Base-by-base conservation (phyloP, 37 sponge, comb jelly and placozoan genomes). In the Haliclona indistincta region DNA sequence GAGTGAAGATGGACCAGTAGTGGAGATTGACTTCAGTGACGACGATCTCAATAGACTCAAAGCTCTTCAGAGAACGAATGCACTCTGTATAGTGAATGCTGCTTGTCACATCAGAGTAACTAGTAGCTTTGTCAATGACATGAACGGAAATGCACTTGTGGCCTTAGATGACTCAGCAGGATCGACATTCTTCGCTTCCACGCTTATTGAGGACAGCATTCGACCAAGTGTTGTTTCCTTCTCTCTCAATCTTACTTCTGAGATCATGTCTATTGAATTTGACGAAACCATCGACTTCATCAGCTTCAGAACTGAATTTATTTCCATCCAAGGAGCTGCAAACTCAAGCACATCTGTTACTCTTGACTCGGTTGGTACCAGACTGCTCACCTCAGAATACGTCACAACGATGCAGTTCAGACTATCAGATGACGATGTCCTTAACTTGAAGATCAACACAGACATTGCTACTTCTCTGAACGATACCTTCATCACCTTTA, bases 281-380 rank as follows among this genome's bases (percentile, higher is more conserved):
- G 89, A 95, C 74, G 96, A 95, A 55, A 88, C 88, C 25, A 79
- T 95, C 42, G 89, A 91, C 66, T 83, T 70, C 63, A 55, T 11
- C 0, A 77, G 63, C 17, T 81, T 91, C 56, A 78, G 74, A 22
- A 38, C 87, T 38, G 91, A 82, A 28, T 85, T 78, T 37, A 85
- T 91, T 44, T 52, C 73, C 38, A 81, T 91, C 35, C 86, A 85
- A 65, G 91, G 91, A 22, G n/a, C 64, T 0, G 39, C 29, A 33
- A 45, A 81, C 43, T 34, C 81, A 17, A 53, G 23, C n/a, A 33
- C 62, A 3, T 49, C 61, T 2, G 60, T 85, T 10, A 19, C 54
- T 5, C 63, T 91, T 0, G 76, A 62, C 56, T 69, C 87, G 15
- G 58, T 77, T 32, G 30, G 34, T 25, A 15, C 29, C 15, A 75